These are phyloP conservation scores for Unio delphinus DNA, from an alignment of 2,888 invertebrate species.

Conservation along the genomic window DNA sequence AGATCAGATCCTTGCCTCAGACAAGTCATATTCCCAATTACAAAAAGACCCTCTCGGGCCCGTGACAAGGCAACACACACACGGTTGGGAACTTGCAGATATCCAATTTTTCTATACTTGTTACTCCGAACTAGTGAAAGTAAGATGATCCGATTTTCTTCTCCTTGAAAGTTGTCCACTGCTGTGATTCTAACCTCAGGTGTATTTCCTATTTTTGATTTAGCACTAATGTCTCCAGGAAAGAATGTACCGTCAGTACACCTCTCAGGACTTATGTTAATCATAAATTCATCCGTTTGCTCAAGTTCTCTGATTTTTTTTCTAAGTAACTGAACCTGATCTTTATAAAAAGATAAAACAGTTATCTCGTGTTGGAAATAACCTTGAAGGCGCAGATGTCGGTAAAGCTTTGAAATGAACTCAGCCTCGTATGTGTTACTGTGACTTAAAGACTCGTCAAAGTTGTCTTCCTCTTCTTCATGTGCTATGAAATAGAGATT, in stretches of 20 bases:
- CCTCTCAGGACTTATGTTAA: too few species aligned
- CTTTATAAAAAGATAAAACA: conserved; percentile 62
- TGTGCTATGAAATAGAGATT: conserved; percentile 64
- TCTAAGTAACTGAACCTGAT: conserved; percentile 55
- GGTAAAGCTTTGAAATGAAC: conserved; percentile 53
- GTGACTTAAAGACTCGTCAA: conserved; percentile 55
- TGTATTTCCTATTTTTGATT: conserved; percentile 7
- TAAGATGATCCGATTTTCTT: conserved; percentile 70
- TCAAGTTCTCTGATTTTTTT: conserved; percentile 47
- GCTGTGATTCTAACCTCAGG: conserved; percentile 55
- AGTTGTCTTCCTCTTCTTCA: conserved; percentile 42
- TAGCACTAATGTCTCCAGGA: too few species aligned
- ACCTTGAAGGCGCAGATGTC: conserved; percentile 60
- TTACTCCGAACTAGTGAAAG: conserved; percentile 70
- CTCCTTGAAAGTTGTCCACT: conserved; percentile 69
- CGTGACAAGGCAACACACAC: conserved; percentile 67
- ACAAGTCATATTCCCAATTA: conserved; percentile 61
- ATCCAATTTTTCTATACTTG: conserved; percentile 59
- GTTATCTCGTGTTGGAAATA: conserved; percentile 60
- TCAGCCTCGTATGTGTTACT: conserved; percentile 59
- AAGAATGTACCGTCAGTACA: too few species aligned
- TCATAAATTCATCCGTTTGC: conserved; percentile 73
- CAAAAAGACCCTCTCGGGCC: conserved; percentile 64
- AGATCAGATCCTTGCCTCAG: conserved; percentile 19
- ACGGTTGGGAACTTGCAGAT: conserved; percentile 59